phyloP scores from a whole-genome alignment of 2,888 invertebrate species.

The Stenurella melanura region DNA sequence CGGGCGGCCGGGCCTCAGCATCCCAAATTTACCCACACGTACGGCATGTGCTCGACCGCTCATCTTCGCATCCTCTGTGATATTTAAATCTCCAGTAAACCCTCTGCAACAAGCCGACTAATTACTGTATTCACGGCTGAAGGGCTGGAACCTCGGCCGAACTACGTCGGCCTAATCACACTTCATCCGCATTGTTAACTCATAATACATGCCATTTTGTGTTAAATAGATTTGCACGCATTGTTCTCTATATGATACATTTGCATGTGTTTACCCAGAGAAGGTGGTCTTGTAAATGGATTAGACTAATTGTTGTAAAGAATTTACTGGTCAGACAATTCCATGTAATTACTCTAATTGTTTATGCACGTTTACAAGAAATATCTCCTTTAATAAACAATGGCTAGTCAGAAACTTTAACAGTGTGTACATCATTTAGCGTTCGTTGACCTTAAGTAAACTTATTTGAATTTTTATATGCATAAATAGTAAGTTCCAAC shows the following conservation, averaged over 20 bases:
- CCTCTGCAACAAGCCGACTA: neutral
- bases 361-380: neutral
- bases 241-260: neutral
- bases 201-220: slow-evolving; percentile 27
- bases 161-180: slow-evolving; percentile 19
- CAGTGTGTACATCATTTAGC: neutral
- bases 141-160: slow-evolving; percentile 13
- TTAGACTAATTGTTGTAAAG: neutral
- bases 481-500: too few species aligned
- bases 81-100: slow-evolving; percentile 49
- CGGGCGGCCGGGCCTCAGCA: slow-evolving; percentile 61
- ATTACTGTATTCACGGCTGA: slow-evolving; percentile 11
- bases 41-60: slow-evolving; percentile 65
- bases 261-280: neutral
- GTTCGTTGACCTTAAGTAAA: neutral
- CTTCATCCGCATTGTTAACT: slow-evolving; percentile 26
- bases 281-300: neutral
- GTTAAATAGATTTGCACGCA: neutral
- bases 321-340: neutral
- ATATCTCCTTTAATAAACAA: neutral
- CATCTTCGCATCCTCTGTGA: slow-evolving; percentile 67
- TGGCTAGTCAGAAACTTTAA: neutral
- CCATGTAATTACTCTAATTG: neutral
- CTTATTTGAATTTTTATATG: too few species aligned
- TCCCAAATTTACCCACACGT: slow-evolving; percentile 56